A percentile compares a stretch with the other conserved stretches of the same genome.
These are phyloP conservation scores for Drosophila teissieri DNA, from an alignment of 1,140 invertebrate genomes.

Conservation along the genomic window DNA sequence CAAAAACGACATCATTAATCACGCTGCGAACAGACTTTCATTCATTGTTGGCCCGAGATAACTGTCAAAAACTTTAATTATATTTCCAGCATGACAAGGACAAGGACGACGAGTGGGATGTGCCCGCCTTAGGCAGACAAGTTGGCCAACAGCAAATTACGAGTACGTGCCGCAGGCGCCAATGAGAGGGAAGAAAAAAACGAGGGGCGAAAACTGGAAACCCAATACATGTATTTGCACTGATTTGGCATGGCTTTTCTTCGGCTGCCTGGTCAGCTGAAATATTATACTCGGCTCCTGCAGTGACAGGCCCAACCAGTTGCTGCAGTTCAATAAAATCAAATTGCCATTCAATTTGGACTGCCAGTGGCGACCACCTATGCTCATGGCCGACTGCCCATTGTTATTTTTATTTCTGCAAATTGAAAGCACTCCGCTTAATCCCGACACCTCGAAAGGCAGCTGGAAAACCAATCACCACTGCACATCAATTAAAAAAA, in stretches of 20 bases:
- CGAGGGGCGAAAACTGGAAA: conserved; percentile 14
- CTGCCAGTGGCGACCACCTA: conserved; percentile 42
- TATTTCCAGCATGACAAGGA: conserved; percentile 69
- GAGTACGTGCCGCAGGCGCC: conserved; percentile 63
- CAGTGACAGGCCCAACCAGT: conserved; percentile 74
- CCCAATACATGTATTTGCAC: conserved; percentile 23
- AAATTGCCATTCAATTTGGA: conserved; percentile 77
- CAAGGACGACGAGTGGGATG: conserved; percentile 15
- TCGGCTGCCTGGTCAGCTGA: conserved; percentile 49
- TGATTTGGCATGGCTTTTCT: conserved; percentile 33
- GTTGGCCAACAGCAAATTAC: conserved; percentile 32
- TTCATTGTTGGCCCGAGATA: conserved; percentile 73
- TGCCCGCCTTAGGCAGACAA: conserved; percentile 44
- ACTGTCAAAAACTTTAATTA: conserved; percentile 83
- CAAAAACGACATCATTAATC: conserved; percentile 63
- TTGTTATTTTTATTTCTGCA: conserved; percentile 60
- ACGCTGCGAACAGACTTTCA: conserved; percentile 48
- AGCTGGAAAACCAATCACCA: conserved; percentile 68
- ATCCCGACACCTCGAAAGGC: conserved; percentile 52
- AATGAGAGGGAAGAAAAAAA: neutral
- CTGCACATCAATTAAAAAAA: conserved; percentile 51
- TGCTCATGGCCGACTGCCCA: conserved; percentile 12
- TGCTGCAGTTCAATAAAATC: conserved; percentile 64
- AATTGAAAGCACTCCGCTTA: conserved; percentile 72
- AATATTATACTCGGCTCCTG: conserved; percentile 65